phyloP scores from a whole-genome alignment of 2,888 invertebrate species.

The Carterocephalus palaemon region DNA sequence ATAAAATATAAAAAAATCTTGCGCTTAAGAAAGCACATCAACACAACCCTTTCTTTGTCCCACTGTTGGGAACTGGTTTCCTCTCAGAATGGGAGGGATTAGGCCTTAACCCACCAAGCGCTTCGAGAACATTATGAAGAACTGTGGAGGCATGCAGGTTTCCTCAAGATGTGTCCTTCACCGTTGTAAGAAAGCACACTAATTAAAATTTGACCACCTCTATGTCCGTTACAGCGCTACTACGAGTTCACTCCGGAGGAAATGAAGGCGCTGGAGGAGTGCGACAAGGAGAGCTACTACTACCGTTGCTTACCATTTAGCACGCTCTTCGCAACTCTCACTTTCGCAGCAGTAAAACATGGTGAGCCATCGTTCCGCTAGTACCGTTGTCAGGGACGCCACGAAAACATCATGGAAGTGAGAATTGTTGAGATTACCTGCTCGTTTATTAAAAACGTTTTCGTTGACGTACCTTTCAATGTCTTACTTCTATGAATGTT shows the following conservation, averaged over 20 bases:
- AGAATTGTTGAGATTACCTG: constrained; percentile 35
- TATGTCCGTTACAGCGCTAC: constrained; percentile 58
- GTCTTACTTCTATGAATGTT: constrained; percentile 73
- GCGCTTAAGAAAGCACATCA: no score
- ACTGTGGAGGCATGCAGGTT: no score
- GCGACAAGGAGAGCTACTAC: constrained; percentile 88
- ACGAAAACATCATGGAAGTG: constrained; percentile 67
- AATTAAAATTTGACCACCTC: background rate
- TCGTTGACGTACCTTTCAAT: constrained; percentile 48
- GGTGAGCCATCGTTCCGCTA: constrained; percentile 58
- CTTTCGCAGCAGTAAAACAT: constrained; percentile 82
- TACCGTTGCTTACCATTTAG: constrained; percentile 85
- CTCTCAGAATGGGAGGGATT: no score
- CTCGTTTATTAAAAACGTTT: constrained; percentile 19
- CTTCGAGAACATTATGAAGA: no score
- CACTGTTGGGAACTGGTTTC: no score
- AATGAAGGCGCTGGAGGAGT: constrained; percentile 84
- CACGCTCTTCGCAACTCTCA: constrained; percentile 79
- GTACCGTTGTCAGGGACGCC: constrained; percentile 42
- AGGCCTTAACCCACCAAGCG: no score
- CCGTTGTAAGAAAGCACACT: no score
- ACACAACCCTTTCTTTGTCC: no score
- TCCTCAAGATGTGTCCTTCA: no score
- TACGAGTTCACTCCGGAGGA: constrained; percentile 86
- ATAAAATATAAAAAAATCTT: no score